Evolutionary conservation across 2,113 vertebrate genomes (phyloP), one percentile per base, ranked within the genome.

Genomic region (Dryoscopus gambensis): DNA sequence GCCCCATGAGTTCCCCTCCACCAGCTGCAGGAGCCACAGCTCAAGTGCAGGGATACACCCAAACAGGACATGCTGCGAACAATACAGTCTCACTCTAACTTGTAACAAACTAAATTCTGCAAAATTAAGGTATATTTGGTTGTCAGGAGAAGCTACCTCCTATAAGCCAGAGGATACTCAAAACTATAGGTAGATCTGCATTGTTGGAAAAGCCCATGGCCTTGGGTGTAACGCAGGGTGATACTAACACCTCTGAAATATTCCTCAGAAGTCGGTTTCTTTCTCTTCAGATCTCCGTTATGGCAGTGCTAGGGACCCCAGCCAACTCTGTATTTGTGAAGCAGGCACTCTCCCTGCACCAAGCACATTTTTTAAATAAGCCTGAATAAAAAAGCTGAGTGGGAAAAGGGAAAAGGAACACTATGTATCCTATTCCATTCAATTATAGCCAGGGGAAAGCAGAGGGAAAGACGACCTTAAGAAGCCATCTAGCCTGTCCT

Each of bases 401-500:
- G 70, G 59, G 81, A 79, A 82, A 84, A 85, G 49, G 30, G 89
- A 83, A 91, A 82, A 78, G 42, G 42, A 79, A 87, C 25, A 42
- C 44, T 84, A 6, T 7, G 17, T 73, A 85, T 87, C 81, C 49
- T 79, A 57, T 79, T 94, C 70, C 59, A 6, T 65, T 65, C 7
- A 4, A 85, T 44, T 44, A 70, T 28, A 85, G 27, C 9, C 68
- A 90, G 86, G 33, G 84, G 79, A 89, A 93, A 83, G 46, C 18
- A 91, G 67, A 88, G 16, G 20, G 39, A 64, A 87, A 76, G 19
- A 60, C 33, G n/a, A 57, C 31, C n/a, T 42, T 91, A 88, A 93
- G 78, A 94, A 95, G 79, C 50, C 82, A 65, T 79, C 92, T 90
- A 77, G 85, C 70, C 57, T 92, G 46, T 96, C 88, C 30, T 81